Percentiles rank a stretch among this genome's conserved stretches.
phyloP scores from a whole-genome alignment of 2,888 invertebrate genomes.

The Heteromurus nitidus region DNA sequence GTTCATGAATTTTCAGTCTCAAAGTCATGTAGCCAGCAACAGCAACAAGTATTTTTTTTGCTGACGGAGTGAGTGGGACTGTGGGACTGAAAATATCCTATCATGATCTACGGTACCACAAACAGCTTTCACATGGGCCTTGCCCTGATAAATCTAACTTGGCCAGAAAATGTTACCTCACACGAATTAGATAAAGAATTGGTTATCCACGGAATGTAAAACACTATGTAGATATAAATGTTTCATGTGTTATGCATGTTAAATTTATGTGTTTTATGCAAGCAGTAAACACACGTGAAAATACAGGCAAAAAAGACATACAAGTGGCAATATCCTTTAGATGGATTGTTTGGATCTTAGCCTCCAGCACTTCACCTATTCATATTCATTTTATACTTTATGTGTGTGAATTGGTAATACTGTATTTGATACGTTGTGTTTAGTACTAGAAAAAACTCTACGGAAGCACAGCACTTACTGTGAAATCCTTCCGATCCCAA shows the following conservation, averaged over 20 bases:
- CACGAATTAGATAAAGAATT: not conserved
- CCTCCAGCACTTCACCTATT: constrained; percentile 17
- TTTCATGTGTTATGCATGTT: not conserved
- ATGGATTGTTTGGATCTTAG: not conserved
- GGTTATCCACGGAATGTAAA: not conserved
- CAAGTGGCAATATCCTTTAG: constrained; percentile 24
- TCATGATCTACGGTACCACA: constrained; percentile 1
- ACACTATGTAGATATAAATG: not conserved
- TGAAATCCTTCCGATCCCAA: no score
- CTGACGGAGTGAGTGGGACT: no score
- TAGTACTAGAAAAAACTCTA: no score
- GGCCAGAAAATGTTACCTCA: constrained; percentile 1
- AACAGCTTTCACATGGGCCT: not conserved
- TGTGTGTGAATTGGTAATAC: no score
- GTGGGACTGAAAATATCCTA: no score
- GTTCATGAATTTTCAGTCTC: constrained; percentile 3
- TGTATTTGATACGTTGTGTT: no score
- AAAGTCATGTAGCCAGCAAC: not conserved
- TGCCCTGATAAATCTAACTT: not conserved
- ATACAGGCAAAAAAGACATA: not conserved
- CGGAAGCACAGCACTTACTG: no score
- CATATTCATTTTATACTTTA: no score
- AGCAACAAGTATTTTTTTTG: no score
- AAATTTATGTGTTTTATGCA: no score
- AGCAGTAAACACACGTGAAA: constrained; percentile 17